Conservation (phyloP, 2,888 invertebrate species). For the Microplitis deprimator region DNA sequence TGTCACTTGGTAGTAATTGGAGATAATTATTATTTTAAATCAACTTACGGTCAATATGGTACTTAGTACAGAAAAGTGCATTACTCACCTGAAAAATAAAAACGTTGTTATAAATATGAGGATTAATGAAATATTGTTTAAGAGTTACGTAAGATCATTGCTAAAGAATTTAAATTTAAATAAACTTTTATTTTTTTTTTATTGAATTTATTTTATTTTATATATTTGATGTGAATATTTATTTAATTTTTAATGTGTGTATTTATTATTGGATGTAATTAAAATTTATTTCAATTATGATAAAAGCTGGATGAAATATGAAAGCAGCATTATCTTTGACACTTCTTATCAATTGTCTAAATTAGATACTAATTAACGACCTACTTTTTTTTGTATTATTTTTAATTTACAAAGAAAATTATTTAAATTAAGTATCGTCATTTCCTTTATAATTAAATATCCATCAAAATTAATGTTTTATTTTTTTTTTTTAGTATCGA, state of each 20-base stretch:
- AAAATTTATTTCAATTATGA: neutral
- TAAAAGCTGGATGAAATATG: neutral
- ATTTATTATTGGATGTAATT: neutral
- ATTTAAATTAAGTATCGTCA: neutral
- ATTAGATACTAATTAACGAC: neutral
- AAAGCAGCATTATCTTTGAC: neutral
- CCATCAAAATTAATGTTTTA: neutral
- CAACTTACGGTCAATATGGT: neutral
- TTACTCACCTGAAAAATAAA: neutral
- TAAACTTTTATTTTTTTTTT: neutral
- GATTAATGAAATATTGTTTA: too few species aligned
- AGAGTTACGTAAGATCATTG: too few species aligned
- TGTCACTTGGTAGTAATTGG: neutral
- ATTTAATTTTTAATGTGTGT: neutral
- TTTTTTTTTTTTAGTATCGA: too few species aligned
- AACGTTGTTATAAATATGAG: neutral
- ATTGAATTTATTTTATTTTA: neutral
- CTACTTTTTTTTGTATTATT: neutral
- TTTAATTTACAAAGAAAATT: neutral
- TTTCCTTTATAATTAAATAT: neutral
- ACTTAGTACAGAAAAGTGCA: neutral
- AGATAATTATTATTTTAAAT: neutral
- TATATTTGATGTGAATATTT: neutral
- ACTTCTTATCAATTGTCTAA: neutral
- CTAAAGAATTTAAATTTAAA: too few species aligned